Conservation (phyloP, 2,797 vertebrate species). For the Garrulus glandarius region DNA sequence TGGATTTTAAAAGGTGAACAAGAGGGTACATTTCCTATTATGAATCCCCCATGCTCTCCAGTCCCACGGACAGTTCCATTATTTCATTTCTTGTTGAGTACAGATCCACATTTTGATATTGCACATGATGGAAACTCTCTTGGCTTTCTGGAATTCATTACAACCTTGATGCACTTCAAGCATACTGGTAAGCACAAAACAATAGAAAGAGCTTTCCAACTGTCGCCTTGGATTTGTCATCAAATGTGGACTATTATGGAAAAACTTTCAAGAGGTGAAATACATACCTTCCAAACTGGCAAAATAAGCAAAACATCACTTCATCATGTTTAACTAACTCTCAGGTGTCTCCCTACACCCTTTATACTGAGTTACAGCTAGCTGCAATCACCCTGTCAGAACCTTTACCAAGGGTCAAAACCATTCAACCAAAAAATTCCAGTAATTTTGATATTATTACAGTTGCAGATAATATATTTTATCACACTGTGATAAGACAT, state of each 20-base stretch:
- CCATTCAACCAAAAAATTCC: neutral
- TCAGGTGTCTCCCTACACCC: neutral
- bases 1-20: slow-evolving; percentile 35
- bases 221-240: slow-evolving; percentile 63
- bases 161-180: slow-evolving; percentile 28
- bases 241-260: slow-evolving; percentile 40
- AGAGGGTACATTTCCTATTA: neutral
- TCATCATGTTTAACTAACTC: slow-evolving; percentile 41
- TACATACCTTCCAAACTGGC: slow-evolving; percentile 38
- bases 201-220: slow-evolving; percentile 45
- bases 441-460: neutral
- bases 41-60: neutral
- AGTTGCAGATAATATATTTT: neutral
- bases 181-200: slow-evolving; percentile 53
- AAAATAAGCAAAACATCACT: slow-evolving; percentile 42
- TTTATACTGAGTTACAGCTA: neutral
- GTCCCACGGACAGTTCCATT: neutral
- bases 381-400: slow-evolving; percentile 3
- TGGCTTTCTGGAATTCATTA: slow-evolving; percentile 73
- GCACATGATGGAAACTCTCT: neutral
- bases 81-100: slow-evolving; percentile 30
- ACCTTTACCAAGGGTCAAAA: neutral
- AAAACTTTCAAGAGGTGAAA: slow-evolving; percentile 52
- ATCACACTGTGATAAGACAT: neutral
- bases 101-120: slow-evolving; percentile 5